These are phyloP conservation scores for Scolopax mira DNA, from an alignment of 2,113 vertebrate species.

Conservation along the genomic window DNA sequence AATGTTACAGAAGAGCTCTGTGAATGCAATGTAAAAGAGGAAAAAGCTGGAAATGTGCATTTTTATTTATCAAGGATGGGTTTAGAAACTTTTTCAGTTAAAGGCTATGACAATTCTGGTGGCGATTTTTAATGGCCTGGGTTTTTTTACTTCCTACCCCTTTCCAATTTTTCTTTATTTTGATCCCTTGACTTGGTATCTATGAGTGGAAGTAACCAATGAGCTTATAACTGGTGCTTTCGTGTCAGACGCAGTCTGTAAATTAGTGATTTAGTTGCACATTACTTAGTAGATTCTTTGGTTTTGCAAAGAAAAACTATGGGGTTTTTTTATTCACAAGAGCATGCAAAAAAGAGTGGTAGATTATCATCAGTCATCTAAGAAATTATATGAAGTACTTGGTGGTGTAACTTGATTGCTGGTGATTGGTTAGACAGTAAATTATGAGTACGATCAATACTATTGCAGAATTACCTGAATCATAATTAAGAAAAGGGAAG, in stretches of 20 bases:
- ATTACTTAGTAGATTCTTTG: not conserved
- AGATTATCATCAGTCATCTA: not conserved
- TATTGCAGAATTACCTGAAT: not conserved
- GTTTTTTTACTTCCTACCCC: not conserved
- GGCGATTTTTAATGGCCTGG: fast-evolving
- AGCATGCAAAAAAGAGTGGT: not conserved
- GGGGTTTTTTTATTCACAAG: not conserved
- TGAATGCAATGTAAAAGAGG: not conserved
- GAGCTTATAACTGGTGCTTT: not conserved
- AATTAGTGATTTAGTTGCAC: not conserved
- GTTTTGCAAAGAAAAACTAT: not conserved
- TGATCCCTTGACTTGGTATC: not conserved
- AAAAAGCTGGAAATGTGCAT: not conserved
- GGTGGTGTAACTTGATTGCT: not conserved
- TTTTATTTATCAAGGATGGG: not conserved
- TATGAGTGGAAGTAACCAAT: not conserved
- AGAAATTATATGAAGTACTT: not conserved
- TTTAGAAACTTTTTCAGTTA: not conserved
- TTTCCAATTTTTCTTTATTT: not conserved
- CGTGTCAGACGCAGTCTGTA: not conserved
- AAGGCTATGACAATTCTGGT: not conserved
- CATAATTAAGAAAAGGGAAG: not conserved
- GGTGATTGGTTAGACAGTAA: not conserved
- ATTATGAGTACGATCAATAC: not conserved
- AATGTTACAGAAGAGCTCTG: not conserved